Percentiles rank a stretch among this genome's conserved stretches.
Conservation (phyloP, 2,113 vertebrate species). For the Spilogale gracilis region DNA sequence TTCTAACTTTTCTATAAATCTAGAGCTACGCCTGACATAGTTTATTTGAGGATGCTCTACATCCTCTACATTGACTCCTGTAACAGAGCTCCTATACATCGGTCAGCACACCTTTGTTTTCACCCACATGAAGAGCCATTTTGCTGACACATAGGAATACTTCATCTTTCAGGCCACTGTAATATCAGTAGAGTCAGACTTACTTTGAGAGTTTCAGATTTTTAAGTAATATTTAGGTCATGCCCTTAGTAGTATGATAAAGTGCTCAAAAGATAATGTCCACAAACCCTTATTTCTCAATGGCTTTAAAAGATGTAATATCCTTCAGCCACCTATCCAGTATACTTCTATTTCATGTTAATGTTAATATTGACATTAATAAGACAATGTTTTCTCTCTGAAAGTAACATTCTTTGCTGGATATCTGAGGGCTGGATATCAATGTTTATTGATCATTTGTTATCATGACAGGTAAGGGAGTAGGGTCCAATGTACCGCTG, state of each 20-base stretch:
- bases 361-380: background rate
- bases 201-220: constrained; percentile 60
- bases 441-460: background rate
- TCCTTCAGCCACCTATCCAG: background rate
- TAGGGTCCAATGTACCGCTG: background rate
- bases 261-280: constrained; percentile 51
- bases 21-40: background rate
- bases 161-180: constrained; percentile 29
- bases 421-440: background rate
- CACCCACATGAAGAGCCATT: background rate
- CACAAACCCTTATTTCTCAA: constrained; percentile 63
- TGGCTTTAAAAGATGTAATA: constrained; percentile 37
- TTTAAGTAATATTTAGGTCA: constrained; percentile 59
- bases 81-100: background rate
- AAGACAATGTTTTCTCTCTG: background rate
- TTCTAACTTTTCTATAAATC: background rate
- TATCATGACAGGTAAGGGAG: background rate
- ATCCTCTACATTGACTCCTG: background rate
- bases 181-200: background rate
- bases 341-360: background rate
- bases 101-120: constrained; percentile 23
- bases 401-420: background rate
- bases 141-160: constrained; percentile 37
- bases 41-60: background rate
- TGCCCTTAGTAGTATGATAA: constrained; percentile 18